Base-by-base conservation (phyloP, 2,888 invertebrate genomes). In the Clivina fossor region DNA sequence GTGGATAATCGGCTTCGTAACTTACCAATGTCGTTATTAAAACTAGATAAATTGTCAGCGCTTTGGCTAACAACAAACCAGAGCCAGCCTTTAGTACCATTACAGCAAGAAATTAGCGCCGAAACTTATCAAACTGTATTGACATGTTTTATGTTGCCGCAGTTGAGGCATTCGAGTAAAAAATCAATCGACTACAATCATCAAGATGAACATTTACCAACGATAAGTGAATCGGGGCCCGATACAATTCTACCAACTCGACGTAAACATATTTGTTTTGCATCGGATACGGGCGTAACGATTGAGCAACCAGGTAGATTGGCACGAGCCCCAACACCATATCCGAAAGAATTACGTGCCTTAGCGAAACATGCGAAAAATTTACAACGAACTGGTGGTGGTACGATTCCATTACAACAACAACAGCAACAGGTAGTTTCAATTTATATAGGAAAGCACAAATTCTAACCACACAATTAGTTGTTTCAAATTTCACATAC, bases 31-130 rank as follows among this genome's bases (percentile, higher is more conserved):
- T 90, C 93, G 40, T 81, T 96, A 68, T 81, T 93, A 49, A 93
- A 92, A 76, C 80, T 95, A 68, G 82, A 82, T 60, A 84, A 85
- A 70, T 76, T 92, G 57, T 85, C 87, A 63, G 95, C 95, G 33
- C 76, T 96, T 50, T 96, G 96, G 96, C 80, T 96, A 44, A 90
- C 93, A 60, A 93, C 93, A 71, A 95, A 93, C 76, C 90, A 95
- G 80, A 90, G 91, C 63, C 91, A 93, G 74, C 95, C 96, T 35
- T 76, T 95, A 70, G 88, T 93, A 67, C 93, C 90, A 64, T 80
- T 96, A 68, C 93, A 95, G 77, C 89, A 88, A 64, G 92, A 92
- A 72, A 84, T 86, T 64, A 87, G 92, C 69, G 82, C 84, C 54
- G 82, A 82, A 60, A 85, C 85, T 54, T 88, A 91, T 64, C 85